Percentiles rank a stretch among this genome's conserved stretches.
These are phyloP conservation scores for Agrotis puta DNA, from an alignment of 2,888 invertebrate species.

Conservation along the genomic window DNA sequence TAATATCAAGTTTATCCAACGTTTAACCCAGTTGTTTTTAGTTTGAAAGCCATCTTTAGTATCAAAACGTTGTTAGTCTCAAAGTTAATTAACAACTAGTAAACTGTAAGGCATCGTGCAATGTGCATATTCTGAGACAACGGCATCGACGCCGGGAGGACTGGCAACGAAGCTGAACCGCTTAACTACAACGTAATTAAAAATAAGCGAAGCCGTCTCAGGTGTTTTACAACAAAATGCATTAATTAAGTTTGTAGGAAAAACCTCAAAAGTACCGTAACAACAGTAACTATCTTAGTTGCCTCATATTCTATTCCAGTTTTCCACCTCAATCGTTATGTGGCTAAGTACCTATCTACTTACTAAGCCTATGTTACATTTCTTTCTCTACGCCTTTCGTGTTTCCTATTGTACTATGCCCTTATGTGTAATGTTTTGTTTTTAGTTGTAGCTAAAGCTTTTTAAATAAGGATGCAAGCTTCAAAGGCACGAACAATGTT, in stretches of 20 bases:
- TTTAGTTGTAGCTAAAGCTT: constrained; percentile 32
- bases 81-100: constrained; percentile 37
- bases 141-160: constrained; percentile 22
- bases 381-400: constrained; percentile 36
- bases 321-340: constrained; percentile 28
- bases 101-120: constrained; percentile 12
- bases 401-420: constrained; percentile 39
- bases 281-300: constrained; percentile 77
- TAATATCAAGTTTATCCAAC: constrained; percentile 17
- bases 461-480: constrained; percentile 48
- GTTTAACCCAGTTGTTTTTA: constrained; percentile 22
- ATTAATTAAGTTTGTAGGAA: constrained; percentile 82
- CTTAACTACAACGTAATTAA: constrained; percentile 77
- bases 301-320: constrained; percentile 55
- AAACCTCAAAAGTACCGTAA: constrained; percentile 77
- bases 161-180: constrained; percentile 47
- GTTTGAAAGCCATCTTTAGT: constrained; percentile 18
- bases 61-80: constrained; percentile 17
- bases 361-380: constrained; percentile 41
- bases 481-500: not conserved
- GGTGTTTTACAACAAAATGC: constrained; percentile 82
- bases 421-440: constrained; percentile 40
- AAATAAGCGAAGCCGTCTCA: constrained; percentile 78
- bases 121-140: constrained; percentile 20
- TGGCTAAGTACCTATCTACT: constrained; percentile 18